Evolutionary conservation across 2,113 vertebrate species (phyloP).

Genomic region (Myiagra hebetior): DNA sequence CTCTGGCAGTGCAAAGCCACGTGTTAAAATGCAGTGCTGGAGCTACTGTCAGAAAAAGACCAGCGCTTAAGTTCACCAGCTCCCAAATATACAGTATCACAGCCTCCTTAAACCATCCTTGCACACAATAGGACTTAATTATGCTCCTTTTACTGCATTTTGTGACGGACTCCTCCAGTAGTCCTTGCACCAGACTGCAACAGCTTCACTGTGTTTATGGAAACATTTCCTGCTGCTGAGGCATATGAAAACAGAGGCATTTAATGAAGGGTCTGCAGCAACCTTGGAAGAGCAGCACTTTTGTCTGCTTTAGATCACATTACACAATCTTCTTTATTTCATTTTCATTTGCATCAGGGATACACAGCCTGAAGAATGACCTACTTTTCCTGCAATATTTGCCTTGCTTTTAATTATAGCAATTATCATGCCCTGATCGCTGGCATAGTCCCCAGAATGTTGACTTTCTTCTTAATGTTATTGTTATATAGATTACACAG

Average conservation of each 20-base stretch:
- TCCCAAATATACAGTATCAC: not conserved
- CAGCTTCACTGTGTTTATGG: not conserved
- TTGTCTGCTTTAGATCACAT: conserved; percentile 2
- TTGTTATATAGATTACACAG: conserved; percentile 66
- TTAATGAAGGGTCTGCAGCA: not conserved
- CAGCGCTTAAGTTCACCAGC: accelerated
- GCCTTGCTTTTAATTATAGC: conserved; percentile 75
- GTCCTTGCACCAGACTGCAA: not conserved
- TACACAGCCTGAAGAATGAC: conserved; percentile 54
- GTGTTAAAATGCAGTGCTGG: not conserved
- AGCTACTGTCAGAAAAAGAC: not conserved
- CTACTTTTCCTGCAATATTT: conserved; percentile 69
- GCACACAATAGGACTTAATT: not conserved
- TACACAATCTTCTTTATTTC: not conserved
- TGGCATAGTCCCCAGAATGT: conserved; percentile 55
- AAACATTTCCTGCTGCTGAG: not conserved
- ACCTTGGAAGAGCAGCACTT: not conserved
- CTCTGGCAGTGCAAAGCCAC: not conserved
- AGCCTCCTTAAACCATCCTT: not conserved
- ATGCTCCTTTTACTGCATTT: not conserved
- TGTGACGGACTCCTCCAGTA: not conserved
- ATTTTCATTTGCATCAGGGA: conserved; percentile 41
- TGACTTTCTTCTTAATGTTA: conserved; percentile 51
- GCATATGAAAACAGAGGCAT: not conserved
- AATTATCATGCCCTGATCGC: conserved; percentile 62